Conservation (phyloP, 2,797 vertebrate species). For the Thalassophryne amazonica region DNA sequence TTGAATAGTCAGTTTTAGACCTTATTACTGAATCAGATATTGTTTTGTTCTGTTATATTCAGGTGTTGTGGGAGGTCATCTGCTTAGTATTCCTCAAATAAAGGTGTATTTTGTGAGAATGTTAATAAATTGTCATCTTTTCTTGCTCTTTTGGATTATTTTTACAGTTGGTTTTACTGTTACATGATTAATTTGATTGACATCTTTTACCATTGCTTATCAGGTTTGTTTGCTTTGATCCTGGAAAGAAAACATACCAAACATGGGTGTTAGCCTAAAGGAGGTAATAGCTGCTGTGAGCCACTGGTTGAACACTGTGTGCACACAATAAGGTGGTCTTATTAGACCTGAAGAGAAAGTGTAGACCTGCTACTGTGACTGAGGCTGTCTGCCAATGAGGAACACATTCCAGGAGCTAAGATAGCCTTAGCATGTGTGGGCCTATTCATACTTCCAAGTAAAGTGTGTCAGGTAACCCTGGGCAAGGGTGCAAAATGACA, state of each 20-base stretch:
- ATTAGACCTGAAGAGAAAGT: conserved; percentile 33
- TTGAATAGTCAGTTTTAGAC: no score
- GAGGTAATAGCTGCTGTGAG: conserved; percentile 37
- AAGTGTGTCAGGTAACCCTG: conserved; percentile 25
- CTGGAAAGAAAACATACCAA: conserved; percentile 31
- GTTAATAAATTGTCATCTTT: conserved; percentile 48
- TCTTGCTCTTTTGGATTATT: conserved; percentile 1
- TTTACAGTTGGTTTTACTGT: conserved; percentile 38
- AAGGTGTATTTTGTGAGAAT: conserved; percentile 34
- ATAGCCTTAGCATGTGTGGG: conserved; percentile 1
- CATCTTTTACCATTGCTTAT: conserved; percentile 45
- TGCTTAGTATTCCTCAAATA: not conserved
- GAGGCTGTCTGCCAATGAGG: not conserved
- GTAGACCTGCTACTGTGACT: conserved; percentile 13
- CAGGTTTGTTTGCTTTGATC: conserved; percentile 31
- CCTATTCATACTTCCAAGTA: not conserved
- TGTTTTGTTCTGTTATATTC: not conserved
- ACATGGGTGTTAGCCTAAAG: conserved; percentile 48
- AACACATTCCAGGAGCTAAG: not conserved
- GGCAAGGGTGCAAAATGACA: not conserved
- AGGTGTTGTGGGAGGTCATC: not conserved
- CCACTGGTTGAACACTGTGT: conserved; percentile 1
- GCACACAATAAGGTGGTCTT: conserved; percentile 21
- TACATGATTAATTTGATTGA: conserved; percentile 59
- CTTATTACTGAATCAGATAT: not conserved